A percentile compares a stretch with the other conserved stretches of the same genome.
Evolutionary conservation across 2,113 vertebrate species (phyloP).

Genomic region (Chamaea fasciata): DNA sequence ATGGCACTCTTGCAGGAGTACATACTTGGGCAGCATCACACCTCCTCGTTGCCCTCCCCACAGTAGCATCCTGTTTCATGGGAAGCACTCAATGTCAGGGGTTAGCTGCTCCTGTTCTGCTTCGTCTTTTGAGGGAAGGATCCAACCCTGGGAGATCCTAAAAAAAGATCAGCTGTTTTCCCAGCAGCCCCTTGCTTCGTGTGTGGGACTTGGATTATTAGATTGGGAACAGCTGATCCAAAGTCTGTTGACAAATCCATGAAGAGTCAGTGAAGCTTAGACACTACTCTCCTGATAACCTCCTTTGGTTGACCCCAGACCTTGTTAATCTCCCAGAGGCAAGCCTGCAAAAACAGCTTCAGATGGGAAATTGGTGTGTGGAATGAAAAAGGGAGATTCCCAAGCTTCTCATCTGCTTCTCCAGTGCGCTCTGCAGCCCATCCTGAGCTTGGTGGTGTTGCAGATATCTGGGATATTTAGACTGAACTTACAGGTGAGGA

Average conservation of each 20-base stretch:
- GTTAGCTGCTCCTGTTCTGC: neutral
- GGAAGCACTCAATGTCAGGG: neutral
- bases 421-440: neutral
- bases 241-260: constrained; percentile 14
- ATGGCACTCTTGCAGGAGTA: neutral
- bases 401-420: neutral
- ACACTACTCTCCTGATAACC: neutral
- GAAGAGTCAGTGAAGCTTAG: neutral
- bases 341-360: neutral
- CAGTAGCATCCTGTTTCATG: neutral
- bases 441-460: neutral
- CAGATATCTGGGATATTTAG: neutral
- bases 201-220: constrained; percentile 18
- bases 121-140: neutral
- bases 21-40: neutral
- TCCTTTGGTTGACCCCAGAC: neutral
- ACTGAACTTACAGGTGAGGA: neutral
- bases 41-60: neutral
- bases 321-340: neutral
- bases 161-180: constrained; percentile 33
- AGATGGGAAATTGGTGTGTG: neutral
- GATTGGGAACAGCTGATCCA: constrained; percentile 22
- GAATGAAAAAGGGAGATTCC: neutral
- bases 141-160: neutral
- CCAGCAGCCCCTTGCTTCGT: neutral